Evolutionary conservation across 2,888 invertebrate genomes (phyloP).

Genomic region (Gastracanthus pulcherrimus): DNA sequence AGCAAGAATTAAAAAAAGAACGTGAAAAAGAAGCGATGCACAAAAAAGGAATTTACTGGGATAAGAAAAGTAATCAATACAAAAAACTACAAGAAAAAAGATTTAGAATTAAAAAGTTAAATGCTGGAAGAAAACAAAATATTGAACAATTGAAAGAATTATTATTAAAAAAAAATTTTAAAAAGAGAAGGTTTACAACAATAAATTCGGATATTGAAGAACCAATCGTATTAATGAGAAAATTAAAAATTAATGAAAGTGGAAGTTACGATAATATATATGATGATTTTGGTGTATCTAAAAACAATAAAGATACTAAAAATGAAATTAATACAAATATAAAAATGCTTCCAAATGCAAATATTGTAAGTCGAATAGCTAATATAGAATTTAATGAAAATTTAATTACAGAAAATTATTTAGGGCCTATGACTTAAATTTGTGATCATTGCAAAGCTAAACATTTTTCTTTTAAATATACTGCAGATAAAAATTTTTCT

Average conservation of each 20-base stretch:
- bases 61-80: neutral
- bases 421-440: slow-evolving; percentile 1
- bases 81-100: neutral
- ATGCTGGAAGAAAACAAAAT: neutral
- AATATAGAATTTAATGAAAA: slow-evolving; percentile 18
- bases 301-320: neutral
- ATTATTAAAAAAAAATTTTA: neutral
- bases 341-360: neutral
- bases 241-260: neutral
- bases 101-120: neutral
- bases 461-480: slow-evolving; percentile 24
- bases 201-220: neutral
- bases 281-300: neutral
- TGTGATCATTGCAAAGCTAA: slow-evolving; percentile 23
- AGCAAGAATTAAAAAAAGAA: neutral
- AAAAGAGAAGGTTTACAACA: neutral
- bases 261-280: neutral
- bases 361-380: neutral
- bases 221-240: neutral
- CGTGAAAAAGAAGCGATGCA: neutral
- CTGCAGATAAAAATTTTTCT: slow-evolving; percentile 2
- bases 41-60: neutral
- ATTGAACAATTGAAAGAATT: neutral
- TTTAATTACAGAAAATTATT: neutral
- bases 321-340: neutral